Evolutionary conservation across 1,140 invertebrate genomes (phyloP), one percentile per base, ranked within the genome.

Genomic region (Caerostris darwini): DNA sequence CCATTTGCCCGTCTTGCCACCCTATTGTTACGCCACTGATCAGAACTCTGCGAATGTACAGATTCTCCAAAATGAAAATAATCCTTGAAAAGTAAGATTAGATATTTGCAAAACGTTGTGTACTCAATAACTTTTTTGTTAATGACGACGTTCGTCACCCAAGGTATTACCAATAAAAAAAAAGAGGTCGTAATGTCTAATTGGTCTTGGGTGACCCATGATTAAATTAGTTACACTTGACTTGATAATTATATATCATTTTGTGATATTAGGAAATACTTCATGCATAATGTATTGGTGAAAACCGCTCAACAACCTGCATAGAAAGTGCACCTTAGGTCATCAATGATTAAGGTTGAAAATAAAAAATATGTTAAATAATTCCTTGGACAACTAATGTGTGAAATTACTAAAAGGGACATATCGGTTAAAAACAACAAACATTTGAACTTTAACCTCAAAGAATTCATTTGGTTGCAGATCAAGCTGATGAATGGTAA

Each of bases 261-360:
- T 77, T 8, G 53, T 5, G 71, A 77, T 77, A 77, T 53, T 77
- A 50, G 50, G 71, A 77, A 77, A 53, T 53, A 77, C 53, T 50
- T 50, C 71, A 77, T 77, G 71, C 71, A 77, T 77, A 77, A 77
- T 77, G 71, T 77, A 77, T 77, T 50, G 34, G 71, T 77, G 71
- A 77, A 77, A 77, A 77, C 14, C 71, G 34, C 34, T 10, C 34
- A 77, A 10, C 34, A 53, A 12, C 10, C 71, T 14, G 10, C 71
- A 77, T 77, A 5, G 67, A 69, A 19, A 69, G 67, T 19, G 19
- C n/a, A 69, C n/a, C n/a, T 7, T 7, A 53, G 71, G 71, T 77
- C 71, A 77, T 77, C 69, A 19, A 10, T 19, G 10, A 71, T 8
- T 50, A 19, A 77, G 71, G 71, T 77, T 77, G 71, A 77, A 34